These are phyloP conservation scores for Protophormia terraenovae DNA, from an alignment of 2,888 invertebrate genomes.

Conservation along the genomic window DNA sequence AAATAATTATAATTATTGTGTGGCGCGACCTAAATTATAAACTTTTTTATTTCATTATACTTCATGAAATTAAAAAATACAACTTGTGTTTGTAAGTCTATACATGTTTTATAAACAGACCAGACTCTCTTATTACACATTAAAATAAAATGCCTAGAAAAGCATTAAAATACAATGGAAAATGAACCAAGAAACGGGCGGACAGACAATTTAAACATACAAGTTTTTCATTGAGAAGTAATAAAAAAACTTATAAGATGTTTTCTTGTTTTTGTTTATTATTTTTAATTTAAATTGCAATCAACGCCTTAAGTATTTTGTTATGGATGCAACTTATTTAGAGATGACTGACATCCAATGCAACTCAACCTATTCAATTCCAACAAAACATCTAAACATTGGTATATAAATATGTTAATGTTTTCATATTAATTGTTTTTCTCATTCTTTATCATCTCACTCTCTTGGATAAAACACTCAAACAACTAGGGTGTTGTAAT, in stretches of 20 bases:
- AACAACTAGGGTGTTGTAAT: not conserved
- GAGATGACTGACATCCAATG: not conserved
- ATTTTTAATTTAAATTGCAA: constrained; percentile 31
- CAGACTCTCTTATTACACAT: not conserved
- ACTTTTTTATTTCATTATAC: not conserved
- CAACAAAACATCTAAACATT: too few relatives aligned
- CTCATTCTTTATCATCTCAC: not conserved
- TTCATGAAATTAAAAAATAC: constrained; percentile 23
- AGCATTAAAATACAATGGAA: constrained; percentile 1
- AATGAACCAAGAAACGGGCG: not conserved
- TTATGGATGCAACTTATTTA: constrained; percentile 41
- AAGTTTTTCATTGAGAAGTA: constrained; percentile 1
- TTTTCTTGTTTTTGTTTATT: not conserved
- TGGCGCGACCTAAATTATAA: constrained; percentile 48
- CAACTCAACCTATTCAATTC: not conserved
- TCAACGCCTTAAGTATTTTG: constrained; percentile 30
- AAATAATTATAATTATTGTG: constrained; percentile 35
- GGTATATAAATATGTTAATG: not conserved
- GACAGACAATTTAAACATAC: not conserved
- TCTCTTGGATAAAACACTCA: not conserved
- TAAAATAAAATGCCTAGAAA: constrained; percentile 16
- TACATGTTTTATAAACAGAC: not conserved
- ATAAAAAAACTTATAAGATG: not conserved
- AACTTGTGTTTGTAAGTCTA: not conserved
- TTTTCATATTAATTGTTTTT: not conserved